Evolutionary conservation across 2,113 vertebrate species (phyloP).

Genomic region (Artemisiospiza belli): DNA sequence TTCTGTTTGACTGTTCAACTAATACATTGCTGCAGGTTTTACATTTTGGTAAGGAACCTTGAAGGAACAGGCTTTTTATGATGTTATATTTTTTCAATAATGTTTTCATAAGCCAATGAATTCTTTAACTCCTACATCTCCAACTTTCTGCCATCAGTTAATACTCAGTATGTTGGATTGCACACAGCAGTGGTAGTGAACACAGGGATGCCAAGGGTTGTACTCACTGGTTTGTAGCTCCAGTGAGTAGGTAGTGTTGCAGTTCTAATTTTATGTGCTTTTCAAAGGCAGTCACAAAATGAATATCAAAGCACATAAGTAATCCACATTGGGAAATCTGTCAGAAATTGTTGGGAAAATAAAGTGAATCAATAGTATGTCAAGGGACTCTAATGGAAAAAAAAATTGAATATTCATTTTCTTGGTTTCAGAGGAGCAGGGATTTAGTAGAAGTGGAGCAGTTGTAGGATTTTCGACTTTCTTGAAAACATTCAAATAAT

Average conservation of each 20-base stretch:
- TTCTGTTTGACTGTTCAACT: not conserved
- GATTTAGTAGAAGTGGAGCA: conserved; percentile 73
- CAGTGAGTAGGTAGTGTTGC: conserved; percentile 2
- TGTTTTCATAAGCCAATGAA: not conserved
- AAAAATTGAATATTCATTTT: conserved; percentile 84
- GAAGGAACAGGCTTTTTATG: not conserved
- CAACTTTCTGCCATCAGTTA: not conserved
- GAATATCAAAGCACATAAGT: conserved; percentile 80
- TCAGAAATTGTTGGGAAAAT: conserved; percentile 86
- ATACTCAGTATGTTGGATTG: not conserved
- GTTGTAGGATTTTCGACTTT: conserved; percentile 71
- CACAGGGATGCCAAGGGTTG: not conserved
- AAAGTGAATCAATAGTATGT: conserved; percentile 82
- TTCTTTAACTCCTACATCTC: not conserved
- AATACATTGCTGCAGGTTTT: not conserved
- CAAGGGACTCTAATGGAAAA: conserved; percentile 73
- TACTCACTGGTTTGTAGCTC: conserved; percentile 15
- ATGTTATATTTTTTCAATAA: not conserved
- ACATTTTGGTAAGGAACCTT: not conserved
- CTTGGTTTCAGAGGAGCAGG: conserved; percentile 73
- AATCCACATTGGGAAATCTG: conserved; percentile 80
- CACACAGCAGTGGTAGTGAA: not conserved
- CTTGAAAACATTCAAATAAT: conserved; percentile 70
- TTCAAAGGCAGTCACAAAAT: conserved; percentile 79
- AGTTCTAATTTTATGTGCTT: conserved; percentile 46